phyloP scores from a whole-genome alignment of 1,140 invertebrate genomes.

The Galleria mellonella region DNA sequence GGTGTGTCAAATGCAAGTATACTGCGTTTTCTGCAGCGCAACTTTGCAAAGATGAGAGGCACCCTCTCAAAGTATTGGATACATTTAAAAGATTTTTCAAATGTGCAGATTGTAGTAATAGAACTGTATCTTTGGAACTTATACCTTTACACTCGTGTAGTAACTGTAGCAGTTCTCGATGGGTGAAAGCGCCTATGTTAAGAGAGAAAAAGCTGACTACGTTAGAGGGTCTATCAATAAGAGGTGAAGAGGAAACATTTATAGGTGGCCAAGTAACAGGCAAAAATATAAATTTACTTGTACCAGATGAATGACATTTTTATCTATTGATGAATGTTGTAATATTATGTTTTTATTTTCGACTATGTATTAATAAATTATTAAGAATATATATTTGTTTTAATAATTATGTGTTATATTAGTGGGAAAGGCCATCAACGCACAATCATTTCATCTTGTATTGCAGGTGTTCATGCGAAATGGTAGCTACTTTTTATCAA shows the following conservation, averaged over 20 bases:
- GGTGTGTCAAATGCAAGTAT: slow-evolving; percentile 92
- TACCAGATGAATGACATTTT: slow-evolving; percentile 72
- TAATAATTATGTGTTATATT: slow-evolving; percentile 6
- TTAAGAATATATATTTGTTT: slow-evolving; percentile 6
- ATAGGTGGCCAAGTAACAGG: slow-evolving; percentile 75
- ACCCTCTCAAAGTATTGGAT: slow-evolving; percentile 85
- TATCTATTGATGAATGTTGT: not conserved
- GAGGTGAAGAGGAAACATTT: slow-evolving; percentile 83
- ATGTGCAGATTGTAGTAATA: slow-evolving; percentile 89
- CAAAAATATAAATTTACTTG: slow-evolving; percentile 81
- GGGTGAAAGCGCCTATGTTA: slow-evolving; percentile 88
- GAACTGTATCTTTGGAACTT: slow-evolving; percentile 85
- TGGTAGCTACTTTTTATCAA: too few species aligned
- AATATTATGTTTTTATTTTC: slow-evolving; percentile 5
- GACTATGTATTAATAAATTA: slow-evolving; percentile 8
- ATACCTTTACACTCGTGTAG: slow-evolving; percentile 86
- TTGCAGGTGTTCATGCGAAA: too few species aligned
- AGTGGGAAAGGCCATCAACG: too few species aligned
- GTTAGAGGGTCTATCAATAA: slow-evolving; percentile 77
- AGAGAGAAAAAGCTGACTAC: slow-evolving; percentile 79
- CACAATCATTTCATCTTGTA: too few species aligned
- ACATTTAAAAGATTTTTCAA: slow-evolving; percentile 93
- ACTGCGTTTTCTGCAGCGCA: slow-evolving; percentile 89
- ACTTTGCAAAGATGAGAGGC: slow-evolving; percentile 86
- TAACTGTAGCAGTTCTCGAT: slow-evolving; percentile 83